phyloP scores from a whole-genome alignment of 2,888 invertebrate genomes.

The Muschampia plurimacula region DNA sequence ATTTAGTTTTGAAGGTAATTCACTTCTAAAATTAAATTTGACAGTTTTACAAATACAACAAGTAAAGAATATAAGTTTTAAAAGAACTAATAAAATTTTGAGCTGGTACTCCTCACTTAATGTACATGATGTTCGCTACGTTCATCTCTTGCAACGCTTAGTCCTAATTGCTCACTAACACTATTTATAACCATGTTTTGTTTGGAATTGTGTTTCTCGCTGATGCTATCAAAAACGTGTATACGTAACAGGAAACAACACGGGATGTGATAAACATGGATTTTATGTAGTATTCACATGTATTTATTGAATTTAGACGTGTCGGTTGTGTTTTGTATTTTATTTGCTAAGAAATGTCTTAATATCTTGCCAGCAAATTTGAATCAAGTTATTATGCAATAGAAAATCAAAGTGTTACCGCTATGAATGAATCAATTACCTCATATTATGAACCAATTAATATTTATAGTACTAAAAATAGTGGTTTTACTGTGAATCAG shows the following conservation, averaged over 20 bases:
- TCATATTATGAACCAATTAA: constrained; percentile 63
- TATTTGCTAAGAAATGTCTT: constrained; percentile 56
- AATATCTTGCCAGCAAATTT: constrained; percentile 54
- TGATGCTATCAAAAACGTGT: constrained; percentile 58
- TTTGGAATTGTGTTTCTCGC: constrained; percentile 55
- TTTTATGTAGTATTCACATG: constrained; percentile 64
- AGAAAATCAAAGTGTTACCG: constrained; percentile 56
- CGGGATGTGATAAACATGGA: constrained; percentile 76
- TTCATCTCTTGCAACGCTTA: constrained; percentile 40
- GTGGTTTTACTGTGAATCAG: constrained; percentile 43
- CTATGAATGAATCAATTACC: constrained; percentile 42
- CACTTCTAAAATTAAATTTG: background rate
- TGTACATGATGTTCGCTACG: constrained; percentile 33
- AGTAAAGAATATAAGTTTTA: background rate
- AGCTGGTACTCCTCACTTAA: constrained; percentile 1
- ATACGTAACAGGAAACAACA: constrained; percentile 73
- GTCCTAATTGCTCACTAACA: constrained; percentile 54
- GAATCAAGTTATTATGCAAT: constrained; percentile 64
- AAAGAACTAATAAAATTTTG: too few relatives aligned
- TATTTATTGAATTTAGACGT: constrained; percentile 59
- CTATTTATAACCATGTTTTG: constrained; percentile 48
- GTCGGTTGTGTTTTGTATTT: constrained; percentile 46
- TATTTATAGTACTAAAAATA: constrained; percentile 59
- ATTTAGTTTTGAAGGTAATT: constrained; percentile 54
- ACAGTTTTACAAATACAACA: background rate